Evolutionary conservation across 2,888 invertebrate species (phyloP).

Genomic region (Sussaba pulchella): DNA sequence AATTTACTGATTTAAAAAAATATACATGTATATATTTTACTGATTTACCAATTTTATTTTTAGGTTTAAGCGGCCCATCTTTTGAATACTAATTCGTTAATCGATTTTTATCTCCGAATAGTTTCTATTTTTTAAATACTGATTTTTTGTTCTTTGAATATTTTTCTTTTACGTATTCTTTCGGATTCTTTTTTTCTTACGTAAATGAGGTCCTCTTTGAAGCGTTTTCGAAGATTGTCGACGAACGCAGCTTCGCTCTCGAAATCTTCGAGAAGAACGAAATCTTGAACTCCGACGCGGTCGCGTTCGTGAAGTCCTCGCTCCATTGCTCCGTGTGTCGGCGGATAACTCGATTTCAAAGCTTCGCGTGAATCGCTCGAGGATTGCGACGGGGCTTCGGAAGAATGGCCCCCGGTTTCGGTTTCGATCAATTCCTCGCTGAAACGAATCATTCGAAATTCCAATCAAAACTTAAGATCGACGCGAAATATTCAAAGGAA

Average conservation of each 20-base stretch:
- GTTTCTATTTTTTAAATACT: conserved; percentile 1
- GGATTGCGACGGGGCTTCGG: conserved; percentile 10
- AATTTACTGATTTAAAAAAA: too few species aligned
- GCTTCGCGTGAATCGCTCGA: conserved; percentile 22
- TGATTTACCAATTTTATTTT: too few species aligned
- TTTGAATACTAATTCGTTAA: background rate
- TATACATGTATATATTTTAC: too few species aligned
- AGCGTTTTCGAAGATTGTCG: conserved; percentile 94
- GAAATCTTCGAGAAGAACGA: conserved; percentile 95
- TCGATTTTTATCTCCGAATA: conserved; percentile 1
- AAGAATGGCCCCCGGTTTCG: conserved; percentile 17
- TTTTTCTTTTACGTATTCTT: background rate
- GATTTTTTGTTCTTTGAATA: background rate
- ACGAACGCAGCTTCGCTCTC: conserved; percentile 93
- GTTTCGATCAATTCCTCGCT: conserved; percentile 56
- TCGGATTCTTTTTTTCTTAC: conserved; percentile 85
- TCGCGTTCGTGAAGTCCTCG: conserved; percentile 92
- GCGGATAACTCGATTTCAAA: conserved; percentile 23
- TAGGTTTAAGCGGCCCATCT: too few species aligned
- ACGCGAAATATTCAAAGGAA: too few species aligned
- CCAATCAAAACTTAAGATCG: background rate
- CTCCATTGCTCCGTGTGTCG: conserved; percentile 87
- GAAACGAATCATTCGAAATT: conserved; percentile 23
- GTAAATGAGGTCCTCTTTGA: conserved; percentile 95
- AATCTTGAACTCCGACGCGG: conserved; percentile 96